Base-by-base conservation (phyloP, 2,888 invertebrate genomes). In the Andrena bicolor region DNA sequence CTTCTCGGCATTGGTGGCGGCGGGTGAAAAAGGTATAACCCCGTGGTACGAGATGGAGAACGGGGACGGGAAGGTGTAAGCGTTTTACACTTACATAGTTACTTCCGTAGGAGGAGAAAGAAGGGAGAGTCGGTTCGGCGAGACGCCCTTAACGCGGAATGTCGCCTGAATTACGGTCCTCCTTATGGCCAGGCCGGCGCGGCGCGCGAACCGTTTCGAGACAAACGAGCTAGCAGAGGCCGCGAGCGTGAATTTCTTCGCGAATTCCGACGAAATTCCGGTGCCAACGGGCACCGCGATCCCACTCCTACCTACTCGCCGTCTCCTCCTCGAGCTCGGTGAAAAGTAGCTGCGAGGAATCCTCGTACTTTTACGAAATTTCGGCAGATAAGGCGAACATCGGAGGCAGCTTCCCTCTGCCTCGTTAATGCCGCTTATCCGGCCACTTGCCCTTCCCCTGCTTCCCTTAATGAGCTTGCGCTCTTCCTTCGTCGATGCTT, bases 241-340 rank as follows among this genome's bases (percentile, higher is more conserved):
- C 85, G 82, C 74, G 74, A 76, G 80, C 83, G 82, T 80, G 83
- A 88, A 88, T 88, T 88, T 88, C 86, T 88, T 88, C 83, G 86
- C 79, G 79, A 85, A 88, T 88, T 88, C 85, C 86, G 60, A 2
- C 63, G 80, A 69, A 83, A 88, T 88, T 85, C 86, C 77, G 76
- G 63, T 74, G 81, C 86, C 81, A 87, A 87, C 76, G 80, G 80
- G 82, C 70, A 16, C 69, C 73, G 4, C 72, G n/a, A 28, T 13
- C 28, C 30, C 26, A 4, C 41, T 16, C 41, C 30, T 64, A n/a
- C 20, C 56, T 32, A 16, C 58, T 32, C 35, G 35, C 13, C 32
- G 4, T 20, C 53, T 58, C 30, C 28, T 26, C 20, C 56, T 6
- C 51, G 35, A 20, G 56, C 63, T 49, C 58, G 71, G 71, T 72